phyloP scores from a whole-genome alignment of 2,797 vertebrate genomes.

The Acropternis orthonyx region DNA sequence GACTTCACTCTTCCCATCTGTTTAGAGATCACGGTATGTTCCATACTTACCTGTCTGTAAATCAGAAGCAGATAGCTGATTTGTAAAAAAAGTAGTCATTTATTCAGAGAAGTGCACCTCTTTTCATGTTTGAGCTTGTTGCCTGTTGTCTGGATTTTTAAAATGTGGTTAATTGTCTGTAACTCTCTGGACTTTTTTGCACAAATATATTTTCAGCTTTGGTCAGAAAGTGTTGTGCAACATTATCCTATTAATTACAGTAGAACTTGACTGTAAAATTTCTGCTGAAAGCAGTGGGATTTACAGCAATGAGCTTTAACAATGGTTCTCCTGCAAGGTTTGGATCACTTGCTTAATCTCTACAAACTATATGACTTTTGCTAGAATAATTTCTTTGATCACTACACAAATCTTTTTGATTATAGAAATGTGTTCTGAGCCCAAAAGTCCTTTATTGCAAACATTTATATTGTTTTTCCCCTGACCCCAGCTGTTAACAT shows the following conservation, averaged over 20 bases:
- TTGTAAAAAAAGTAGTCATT: not conserved
- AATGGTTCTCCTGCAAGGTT: not conserved
- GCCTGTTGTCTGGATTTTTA: not conserved
- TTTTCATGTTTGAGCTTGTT: not conserved
- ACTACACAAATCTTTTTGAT: conserved; percentile 26
- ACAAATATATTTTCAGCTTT: not conserved
- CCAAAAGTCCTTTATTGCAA: not conserved
- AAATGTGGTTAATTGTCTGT: not conserved
- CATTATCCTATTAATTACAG: not conserved
- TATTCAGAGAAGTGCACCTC: not conserved
- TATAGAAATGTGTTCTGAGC: not conserved
- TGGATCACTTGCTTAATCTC: not conserved
- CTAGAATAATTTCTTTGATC: conserved; percentile 39
- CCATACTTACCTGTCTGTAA: not conserved
- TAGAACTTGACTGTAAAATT: not conserved
- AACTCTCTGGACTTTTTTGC: not conserved
- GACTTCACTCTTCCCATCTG: conserved; percentile 3
- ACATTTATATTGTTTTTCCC: not conserved
- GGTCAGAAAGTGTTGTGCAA: not conserved
- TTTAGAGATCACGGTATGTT: not conserved
- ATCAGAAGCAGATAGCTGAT: conserved; percentile 2
- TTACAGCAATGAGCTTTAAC: not conserved
- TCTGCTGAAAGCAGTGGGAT: conserved; percentile 1
- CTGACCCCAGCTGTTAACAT: not conserved
- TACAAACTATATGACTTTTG: not conserved